These are phyloP conservation scores for Lophotriccus pileatus DNA, from an alignment of 2,797 vertebrate genomes.

Conservation along the genomic window DNA sequence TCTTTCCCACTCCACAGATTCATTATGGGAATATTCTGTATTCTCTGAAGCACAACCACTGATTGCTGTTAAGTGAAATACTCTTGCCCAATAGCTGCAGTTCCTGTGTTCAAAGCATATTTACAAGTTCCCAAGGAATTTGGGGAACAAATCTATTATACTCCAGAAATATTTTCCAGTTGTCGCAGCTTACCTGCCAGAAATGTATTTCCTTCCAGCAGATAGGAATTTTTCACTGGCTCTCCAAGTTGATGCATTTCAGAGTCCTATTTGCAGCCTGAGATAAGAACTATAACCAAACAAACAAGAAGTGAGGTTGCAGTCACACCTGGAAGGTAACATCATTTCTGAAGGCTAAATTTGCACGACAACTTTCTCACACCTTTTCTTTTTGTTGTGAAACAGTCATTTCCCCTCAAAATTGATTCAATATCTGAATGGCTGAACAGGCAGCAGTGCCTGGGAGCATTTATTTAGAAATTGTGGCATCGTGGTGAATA, in stretches of 20 bases:
- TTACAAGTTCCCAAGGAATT: not conserved
- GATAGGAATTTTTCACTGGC: not conserved
- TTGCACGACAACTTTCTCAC: not conserved
- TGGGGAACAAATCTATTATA: not conserved
- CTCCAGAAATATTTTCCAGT: conserved; percentile 14
- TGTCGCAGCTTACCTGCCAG: not conserved
- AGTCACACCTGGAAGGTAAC: not conserved
- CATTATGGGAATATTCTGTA: not conserved
- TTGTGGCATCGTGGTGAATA: not conserved
- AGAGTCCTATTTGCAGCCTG: not conserved
- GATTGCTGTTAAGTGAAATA: not conserved
- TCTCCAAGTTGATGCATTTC: not conserved
- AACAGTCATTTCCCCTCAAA: not conserved
- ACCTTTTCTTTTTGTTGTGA: not conserved
- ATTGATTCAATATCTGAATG: not conserved
- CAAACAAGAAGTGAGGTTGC: not conserved
- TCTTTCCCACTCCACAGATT: not conserved
- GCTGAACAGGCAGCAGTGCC: not conserved
- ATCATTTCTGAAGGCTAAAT: not conserved
- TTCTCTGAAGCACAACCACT: conserved; percentile 12
- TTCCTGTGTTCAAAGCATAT: conserved; percentile 12
- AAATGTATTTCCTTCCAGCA: not conserved
- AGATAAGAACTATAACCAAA: not conserved
- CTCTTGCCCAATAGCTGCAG: not conserved
- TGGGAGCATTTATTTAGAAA: not conserved